These are phyloP conservation scores for Buceros bicornis DNA, from an alignment of 2,797 vertebrate genomes.

Conservation along the genomic window DNA sequence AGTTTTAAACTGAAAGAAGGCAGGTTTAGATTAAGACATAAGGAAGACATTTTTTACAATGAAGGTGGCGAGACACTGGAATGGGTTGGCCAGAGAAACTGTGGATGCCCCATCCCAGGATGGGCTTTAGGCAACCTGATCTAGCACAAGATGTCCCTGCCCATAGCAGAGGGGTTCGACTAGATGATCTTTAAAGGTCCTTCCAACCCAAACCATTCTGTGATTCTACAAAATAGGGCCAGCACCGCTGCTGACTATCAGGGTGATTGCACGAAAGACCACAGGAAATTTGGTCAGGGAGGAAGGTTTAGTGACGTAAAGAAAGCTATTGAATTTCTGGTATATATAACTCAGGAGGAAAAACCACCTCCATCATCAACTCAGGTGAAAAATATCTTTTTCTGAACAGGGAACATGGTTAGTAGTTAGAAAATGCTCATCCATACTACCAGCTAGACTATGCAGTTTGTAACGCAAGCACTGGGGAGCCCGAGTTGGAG, in stretches of 20 bases:
- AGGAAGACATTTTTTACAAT: background rate
- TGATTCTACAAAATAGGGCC: background rate
- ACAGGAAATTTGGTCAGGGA: background rate
- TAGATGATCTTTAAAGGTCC: background rate
- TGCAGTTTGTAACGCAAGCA: background rate
- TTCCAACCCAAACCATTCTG: background rate
- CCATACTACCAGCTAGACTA: background rate
- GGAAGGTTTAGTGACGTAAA: background rate
- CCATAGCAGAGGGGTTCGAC: background rate
- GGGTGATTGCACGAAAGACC: background rate
- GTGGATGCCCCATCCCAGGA: background rate
- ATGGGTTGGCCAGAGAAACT: background rate
- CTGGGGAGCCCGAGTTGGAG: background rate
- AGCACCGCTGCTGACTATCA: background rate
- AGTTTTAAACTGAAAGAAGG: background rate
- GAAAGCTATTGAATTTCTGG: background rate
- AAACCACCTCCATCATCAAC: background rate
- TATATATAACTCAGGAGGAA: background rate
- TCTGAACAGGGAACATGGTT: background rate
- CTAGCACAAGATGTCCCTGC: too few species aligned
- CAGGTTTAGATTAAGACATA: background rate
- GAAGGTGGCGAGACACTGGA: background rate
- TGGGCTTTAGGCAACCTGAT: background rate
- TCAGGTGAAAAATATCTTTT: background rate
- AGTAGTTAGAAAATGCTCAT: background rate